Base-by-base conservation (phyloP, 1,140 invertebrate genomes). In the Drosophila cardini region DNA sequence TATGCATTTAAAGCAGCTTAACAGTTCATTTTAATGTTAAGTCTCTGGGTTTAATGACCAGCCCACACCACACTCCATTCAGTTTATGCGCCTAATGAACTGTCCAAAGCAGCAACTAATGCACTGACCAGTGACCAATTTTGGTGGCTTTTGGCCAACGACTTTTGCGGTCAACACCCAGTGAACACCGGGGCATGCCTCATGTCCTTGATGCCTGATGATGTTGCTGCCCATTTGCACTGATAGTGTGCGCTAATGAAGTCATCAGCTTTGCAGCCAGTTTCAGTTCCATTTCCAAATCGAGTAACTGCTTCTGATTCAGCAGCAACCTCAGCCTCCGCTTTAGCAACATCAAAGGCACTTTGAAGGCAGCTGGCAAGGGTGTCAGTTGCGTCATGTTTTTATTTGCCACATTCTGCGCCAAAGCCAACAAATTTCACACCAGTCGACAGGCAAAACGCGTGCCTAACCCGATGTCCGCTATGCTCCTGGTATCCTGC, bases 221-320 rank as follows among this genome's bases (percentile, higher is more conserved):
- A 82, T 86, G 68, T 67, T 67, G 76, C 69, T 70, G 76, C 36
- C 73, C 82, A 86, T 84, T 87, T 84, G 80, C 72, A 80, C 76
- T 84, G 84, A 87, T 89, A 87, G 84, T 89, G 77, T 73, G 79
- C 79, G 82, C 84, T 87, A 87, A 87, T 87, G 84, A 87, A 87
- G 84, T 87, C 84, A 87, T 89, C 84, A 84, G 53, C 70, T 13
- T 9, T 15, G 18, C 34, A 30, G 34, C 1, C 50, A 10, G 15
- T 18, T 32, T 15, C 7, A 50, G 48, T n/a, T 13, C 50, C 36
- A 40, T 11, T 13, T n/a, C n/a, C 38, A 40, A 13, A 26, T 26
- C 2, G 21, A 26, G 21, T 5, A 21, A 21, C 21, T 21, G 21
- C n/a, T n/a, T 13, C 2, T 2, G 38, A 11, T 40, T 81, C 82